These are phyloP conservation scores for Cantharis rufa DNA, from an alignment of 2,888 invertebrate species.

Conservation along the genomic window DNA sequence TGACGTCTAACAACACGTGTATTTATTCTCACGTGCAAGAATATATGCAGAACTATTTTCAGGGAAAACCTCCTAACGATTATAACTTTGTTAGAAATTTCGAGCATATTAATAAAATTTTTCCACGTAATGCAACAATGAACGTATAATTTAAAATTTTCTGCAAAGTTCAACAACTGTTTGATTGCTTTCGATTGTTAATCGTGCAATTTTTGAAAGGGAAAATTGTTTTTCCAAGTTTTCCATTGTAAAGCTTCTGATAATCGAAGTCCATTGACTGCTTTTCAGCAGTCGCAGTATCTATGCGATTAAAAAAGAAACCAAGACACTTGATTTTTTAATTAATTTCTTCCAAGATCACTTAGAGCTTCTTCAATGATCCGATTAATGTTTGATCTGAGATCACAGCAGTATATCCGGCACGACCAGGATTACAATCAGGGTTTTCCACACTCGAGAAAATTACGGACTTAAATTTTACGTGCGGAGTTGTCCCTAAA, in stretches of 20 bases:
- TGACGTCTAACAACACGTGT: neutral
- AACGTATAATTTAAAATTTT: neutral
- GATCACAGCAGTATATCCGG: too few relatives aligned
- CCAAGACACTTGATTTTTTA: too few relatives aligned
- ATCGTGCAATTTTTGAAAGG: neutral
- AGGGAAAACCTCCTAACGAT: neutral
- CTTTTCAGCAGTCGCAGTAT: too few relatives aligned
- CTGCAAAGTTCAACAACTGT: neutral
- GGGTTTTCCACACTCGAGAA: too few relatives aligned
- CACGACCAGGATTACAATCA: too few relatives aligned
- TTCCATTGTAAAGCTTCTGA: neutral
- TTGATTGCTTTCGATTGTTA: neutral
- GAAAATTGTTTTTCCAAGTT: neutral
- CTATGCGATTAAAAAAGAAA: too few relatives aligned
- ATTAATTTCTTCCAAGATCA: too few relatives aligned
- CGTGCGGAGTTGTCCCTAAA: too few relatives aligned
- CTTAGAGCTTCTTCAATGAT: too few relatives aligned
- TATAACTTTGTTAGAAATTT: neutral
- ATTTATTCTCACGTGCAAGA: neutral
- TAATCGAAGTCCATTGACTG: neutral
- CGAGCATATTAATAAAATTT: neutral
- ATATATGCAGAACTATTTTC: neutral
- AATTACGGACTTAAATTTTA: too few relatives aligned
- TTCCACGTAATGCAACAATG: neutral
- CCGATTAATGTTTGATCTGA: too few relatives aligned